phyloP scores from a whole-genome alignment of 2,888 invertebrate genomes.

The Nesidiocoris tenuis region DNA sequence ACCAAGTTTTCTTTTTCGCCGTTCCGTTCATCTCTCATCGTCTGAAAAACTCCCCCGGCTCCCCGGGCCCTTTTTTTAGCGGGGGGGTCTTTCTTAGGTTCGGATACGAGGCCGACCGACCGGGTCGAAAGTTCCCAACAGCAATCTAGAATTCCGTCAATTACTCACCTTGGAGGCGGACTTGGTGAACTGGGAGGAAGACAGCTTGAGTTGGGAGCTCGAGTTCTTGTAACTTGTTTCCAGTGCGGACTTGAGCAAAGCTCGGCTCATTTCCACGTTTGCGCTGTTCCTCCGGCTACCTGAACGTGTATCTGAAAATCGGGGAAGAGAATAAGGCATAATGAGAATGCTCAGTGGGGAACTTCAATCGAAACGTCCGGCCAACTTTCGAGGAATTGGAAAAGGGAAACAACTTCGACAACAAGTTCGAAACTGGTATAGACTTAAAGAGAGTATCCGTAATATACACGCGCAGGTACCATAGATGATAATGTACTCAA shows the following conservation, averaged over 20 bases:
- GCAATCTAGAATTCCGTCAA: constrained; percentile 30
- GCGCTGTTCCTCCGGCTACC: constrained; percentile 50
- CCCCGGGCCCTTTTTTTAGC: background rate
- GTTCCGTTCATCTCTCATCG: background rate
- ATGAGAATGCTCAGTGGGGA: too few relatives aligned
- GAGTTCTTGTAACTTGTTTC: constrained; percentile 60
- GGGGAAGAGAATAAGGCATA: too few relatives aligned
- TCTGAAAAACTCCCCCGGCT: background rate
- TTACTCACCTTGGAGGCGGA: constrained; percentile 35
- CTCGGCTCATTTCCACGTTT: constrained; percentile 46
- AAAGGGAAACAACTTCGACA: too few relatives aligned
- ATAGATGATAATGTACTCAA: too few relatives aligned
- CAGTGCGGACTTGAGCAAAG: constrained; percentile 66
- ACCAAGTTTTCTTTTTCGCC: background rate
- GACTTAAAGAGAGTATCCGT: too few relatives aligned
- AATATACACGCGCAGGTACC: too few relatives aligned
- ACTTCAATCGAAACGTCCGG: too few relatives aligned
- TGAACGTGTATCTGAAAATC: constrained; percentile 44
- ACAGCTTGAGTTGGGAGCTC: constrained; percentile 48
- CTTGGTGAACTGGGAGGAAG: constrained; percentile 47
- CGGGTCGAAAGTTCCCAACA: constrained; percentile 7
- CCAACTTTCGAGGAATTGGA: too few relatives aligned
- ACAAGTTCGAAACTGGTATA: too few relatives aligned
- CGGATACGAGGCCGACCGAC: background rate
- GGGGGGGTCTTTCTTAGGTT: background rate